These are phyloP conservation scores for Gari tellinella DNA, from an alignment of 2,888 invertebrate species.

Conservation along the genomic window DNA sequence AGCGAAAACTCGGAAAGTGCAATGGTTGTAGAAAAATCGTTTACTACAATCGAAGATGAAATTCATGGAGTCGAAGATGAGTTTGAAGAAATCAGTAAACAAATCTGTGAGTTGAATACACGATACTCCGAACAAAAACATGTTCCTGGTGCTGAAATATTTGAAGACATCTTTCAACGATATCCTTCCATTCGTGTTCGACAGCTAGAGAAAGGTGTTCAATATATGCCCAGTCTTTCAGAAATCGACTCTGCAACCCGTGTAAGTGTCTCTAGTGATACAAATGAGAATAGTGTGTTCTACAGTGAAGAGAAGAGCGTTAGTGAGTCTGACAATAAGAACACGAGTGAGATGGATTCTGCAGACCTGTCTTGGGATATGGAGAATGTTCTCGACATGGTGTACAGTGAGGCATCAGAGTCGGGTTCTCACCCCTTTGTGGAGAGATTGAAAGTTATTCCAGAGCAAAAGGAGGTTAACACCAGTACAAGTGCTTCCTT, in stretches of 20 bases:
- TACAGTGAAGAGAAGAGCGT: slow-evolving; percentile 4
- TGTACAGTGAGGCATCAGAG: slow-evolving; percentile 52
- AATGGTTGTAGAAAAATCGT: slow-evolving; percentile 62
- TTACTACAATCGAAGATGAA: slow-evolving; percentile 70
- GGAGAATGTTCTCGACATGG: slow-evolving; percentile 57
- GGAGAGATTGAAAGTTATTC: slow-evolving; percentile 1
- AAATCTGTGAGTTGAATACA: slow-evolving; percentile 70
- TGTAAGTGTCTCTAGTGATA: background rate
- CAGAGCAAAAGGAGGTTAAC: background rate
- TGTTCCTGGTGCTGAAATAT: slow-evolving; percentile 45
- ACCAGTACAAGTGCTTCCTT: slow-evolving; percentile 11
- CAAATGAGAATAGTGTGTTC: slow-evolving; percentile 5
- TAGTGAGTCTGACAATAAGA: slow-evolving; percentile 21
- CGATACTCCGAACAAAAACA: slow-evolving; percentile 35
- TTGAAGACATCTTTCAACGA: slow-evolving; percentile 48
- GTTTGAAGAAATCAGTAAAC: slow-evolving; percentile 73
- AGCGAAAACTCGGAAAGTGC: slow-evolving; percentile 54
- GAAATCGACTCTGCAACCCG: slow-evolving; percentile 20
- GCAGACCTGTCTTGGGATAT: slow-evolving; percentile 75
- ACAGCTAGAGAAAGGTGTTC: slow-evolving; percentile 43
- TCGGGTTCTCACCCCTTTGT: slow-evolving; percentile 20
- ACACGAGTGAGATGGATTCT: slow-evolving; percentile 30
- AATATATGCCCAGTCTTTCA: slow-evolving; percentile 25
- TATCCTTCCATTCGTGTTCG: slow-evolving; percentile 59
- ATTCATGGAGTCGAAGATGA: slow-evolving; percentile 76